Conservation (phyloP, 2,888 invertebrate genomes). For the Andrena bicolor region DNA sequence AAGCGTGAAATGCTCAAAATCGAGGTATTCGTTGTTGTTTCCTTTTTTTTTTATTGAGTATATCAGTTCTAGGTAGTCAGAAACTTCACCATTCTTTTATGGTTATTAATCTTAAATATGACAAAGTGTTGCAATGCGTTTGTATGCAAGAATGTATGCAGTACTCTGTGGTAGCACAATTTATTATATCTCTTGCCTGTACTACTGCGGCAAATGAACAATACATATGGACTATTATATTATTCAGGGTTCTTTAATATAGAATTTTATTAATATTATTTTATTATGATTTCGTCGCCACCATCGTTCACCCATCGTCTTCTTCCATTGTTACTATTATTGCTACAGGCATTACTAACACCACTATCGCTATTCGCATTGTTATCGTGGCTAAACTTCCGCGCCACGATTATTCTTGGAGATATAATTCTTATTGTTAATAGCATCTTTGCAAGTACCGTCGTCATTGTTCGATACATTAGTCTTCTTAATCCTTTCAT, state of each 20-base stretch:
- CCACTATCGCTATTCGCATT: conserved; percentile 39
- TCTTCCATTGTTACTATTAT: conserved; percentile 65
- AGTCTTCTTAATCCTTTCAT: conserved; percentile 33
- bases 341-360: conserved; percentile 59
- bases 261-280: conserved; percentile 67
- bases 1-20: conserved; percentile 60
- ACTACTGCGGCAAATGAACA: conserved; percentile 73
- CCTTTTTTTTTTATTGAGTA: conserved; percentile 6
- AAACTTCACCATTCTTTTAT: conserved; percentile 49
- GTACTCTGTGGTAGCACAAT: conserved; percentile 74
- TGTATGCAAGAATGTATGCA: conserved; percentile 75
- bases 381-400: conserved; percentile 26
- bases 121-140: conserved; percentile 70
- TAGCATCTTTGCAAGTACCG: conserved; percentile 43
- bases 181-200: conserved; percentile 67
- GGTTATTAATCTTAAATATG: conserved; percentile 48
- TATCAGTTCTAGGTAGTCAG: conserved; percentile 61
- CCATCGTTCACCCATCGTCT: conserved; percentile 57
- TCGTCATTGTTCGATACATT: conserved; percentile 38
- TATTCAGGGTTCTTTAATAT: conserved; percentile 80
- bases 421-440: conserved; percentile 23
- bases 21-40: conserved; percentile 51
- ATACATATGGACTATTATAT: conserved; percentile 79
- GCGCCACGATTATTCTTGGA: conserved; percentile 11
- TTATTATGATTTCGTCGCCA: conserved; percentile 64